These are phyloP conservation scores for Cephus pulcher DNA, from an alignment of 2,888 invertebrate species.

Conservation along the genomic window DNA sequence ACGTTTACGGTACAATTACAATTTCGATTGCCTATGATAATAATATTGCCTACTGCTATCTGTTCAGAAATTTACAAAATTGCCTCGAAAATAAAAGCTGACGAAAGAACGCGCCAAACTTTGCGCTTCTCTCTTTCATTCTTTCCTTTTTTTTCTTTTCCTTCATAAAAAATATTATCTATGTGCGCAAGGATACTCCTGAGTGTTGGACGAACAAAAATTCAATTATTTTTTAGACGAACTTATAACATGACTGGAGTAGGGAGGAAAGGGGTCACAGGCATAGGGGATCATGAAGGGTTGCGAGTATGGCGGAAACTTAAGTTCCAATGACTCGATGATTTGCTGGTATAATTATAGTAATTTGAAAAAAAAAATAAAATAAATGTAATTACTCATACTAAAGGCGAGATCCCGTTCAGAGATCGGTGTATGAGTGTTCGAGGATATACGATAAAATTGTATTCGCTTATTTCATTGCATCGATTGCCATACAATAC, in stretches of 20 bases:
- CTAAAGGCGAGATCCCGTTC: background rate
- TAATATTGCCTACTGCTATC: conserved; percentile 34
- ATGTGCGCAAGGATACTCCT: conserved; percentile 16
- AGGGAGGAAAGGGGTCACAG: background rate
- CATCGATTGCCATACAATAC: background rate
- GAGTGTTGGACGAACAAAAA: conserved; percentile 18
- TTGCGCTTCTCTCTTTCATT: background rate
- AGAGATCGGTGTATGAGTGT: background rate
- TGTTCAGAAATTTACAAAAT: conserved; percentile 32
- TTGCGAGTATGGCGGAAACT: background rate
- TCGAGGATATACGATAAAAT: background rate
- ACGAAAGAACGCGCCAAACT: background rate
- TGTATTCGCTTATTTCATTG: background rate
- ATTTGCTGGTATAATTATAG: conserved; percentile 10
- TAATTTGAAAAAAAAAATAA: conserved; percentile 3
- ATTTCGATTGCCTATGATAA: conserved; percentile 15
- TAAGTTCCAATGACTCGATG: background rate
- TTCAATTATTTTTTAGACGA: background rate
- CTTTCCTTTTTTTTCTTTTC: conserved; percentile 11
- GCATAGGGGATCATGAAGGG: background rate
- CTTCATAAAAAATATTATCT: conserved; percentile 21
- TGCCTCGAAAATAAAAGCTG: conserved; percentile 4
- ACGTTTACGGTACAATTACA: conserved; percentile 7
- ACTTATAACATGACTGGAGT: conserved; percentile 1
- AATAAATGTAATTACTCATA: background rate